Evolutionary conservation across 2,888 invertebrate genomes (phyloP), one percentile per base, ranked within the genome.

Genomic region (Lasioglossum leucozonium): DNA sequence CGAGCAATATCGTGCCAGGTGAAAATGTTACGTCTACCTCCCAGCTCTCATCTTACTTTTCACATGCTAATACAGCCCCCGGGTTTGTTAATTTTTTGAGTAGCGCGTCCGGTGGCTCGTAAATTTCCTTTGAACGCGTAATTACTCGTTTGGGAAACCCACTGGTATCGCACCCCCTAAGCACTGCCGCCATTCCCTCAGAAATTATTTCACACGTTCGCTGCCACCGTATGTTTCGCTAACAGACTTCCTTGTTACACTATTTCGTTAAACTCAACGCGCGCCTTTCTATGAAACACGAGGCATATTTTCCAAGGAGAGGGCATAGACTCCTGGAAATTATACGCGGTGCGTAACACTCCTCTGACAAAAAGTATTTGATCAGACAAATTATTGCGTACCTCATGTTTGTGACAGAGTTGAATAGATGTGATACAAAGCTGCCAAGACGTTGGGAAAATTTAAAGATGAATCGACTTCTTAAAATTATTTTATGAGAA

Each of bases 21-120:
- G 79, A 75, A 84, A 84, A 76, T 75, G 79, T 72, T 85, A 30
- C 30, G 40, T 42, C 47, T n/a, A 42, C 72, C 44, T 11, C 62
- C 26, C 37, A 10, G 67, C 44, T n/a, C 30, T 44, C 42, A 72
- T 65, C 81, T 85, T 73, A 62, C 40, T 75, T 69, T 79, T 75
- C 62, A 47, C 51, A 44, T 26, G 58, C 58, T 44, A 67, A 42
- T 55, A 37, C 34, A 18, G 22, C 22, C 40, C 42, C 11, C 55
- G 82, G 37, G 37, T 51, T 82, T 71, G 80, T 62, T 80, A 75
- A 82, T 71, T 67, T 80, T 71, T 71, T 51, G 11, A 16, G 1
- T 10, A 22, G 11, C 34, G 30, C 34, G 26, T n/a, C 69, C 18
- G 51, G 30, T 44, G 37, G 16, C 44, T n/a, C 34, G 47, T 77